phyloP scores from a whole-genome alignment of 2,888 invertebrate genomes.

The Leptogaster cylindrica region DNA sequence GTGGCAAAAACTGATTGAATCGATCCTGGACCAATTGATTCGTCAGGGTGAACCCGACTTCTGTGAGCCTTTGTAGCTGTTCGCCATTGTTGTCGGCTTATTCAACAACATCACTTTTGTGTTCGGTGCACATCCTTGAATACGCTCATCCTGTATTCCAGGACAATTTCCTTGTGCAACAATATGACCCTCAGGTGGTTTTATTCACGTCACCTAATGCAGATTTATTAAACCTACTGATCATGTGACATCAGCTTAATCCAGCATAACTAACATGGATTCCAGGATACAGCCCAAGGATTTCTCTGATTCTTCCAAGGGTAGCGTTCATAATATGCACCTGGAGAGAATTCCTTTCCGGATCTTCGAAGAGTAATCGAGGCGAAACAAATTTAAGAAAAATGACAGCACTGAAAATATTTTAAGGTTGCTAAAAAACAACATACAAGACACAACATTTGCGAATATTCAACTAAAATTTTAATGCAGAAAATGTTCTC shows the following conservation, averaged over 20 bases:
- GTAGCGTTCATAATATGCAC: slow-evolving; percentile 29
- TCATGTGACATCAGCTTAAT: slow-evolving; percentile 22
- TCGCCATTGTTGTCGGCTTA: not conserved
- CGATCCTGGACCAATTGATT: slow-evolving; percentile 29
- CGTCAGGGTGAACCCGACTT: slow-evolving; percentile 20
- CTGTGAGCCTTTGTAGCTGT: slow-evolving; percentile 7
- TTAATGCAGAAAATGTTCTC: too few species aligned
- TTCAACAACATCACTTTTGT: not conserved
- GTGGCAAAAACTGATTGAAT: not conserved
- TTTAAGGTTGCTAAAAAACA: too few species aligned
- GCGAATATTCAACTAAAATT: too few species aligned
- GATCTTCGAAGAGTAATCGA: too few species aligned
- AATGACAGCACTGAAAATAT: too few species aligned
- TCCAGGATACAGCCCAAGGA: too few species aligned
- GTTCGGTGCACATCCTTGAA: not conserved
- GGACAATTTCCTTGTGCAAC: not conserved
- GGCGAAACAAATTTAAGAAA: too few species aligned
- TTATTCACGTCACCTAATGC: slow-evolving; percentile 20
- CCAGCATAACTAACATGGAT: slow-evolving; percentile 16
- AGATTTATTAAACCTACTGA: slow-evolving; percentile 25
- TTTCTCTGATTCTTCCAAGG: not conserved
- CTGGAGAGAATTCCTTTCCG: not conserved
- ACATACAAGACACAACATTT: too few species aligned
- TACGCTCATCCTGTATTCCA: not conserved
- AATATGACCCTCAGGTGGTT: slow-evolving; percentile 17